Base-by-base conservation (phyloP, 2,888 invertebrate species). In the Stenodema calcarata region DNA sequence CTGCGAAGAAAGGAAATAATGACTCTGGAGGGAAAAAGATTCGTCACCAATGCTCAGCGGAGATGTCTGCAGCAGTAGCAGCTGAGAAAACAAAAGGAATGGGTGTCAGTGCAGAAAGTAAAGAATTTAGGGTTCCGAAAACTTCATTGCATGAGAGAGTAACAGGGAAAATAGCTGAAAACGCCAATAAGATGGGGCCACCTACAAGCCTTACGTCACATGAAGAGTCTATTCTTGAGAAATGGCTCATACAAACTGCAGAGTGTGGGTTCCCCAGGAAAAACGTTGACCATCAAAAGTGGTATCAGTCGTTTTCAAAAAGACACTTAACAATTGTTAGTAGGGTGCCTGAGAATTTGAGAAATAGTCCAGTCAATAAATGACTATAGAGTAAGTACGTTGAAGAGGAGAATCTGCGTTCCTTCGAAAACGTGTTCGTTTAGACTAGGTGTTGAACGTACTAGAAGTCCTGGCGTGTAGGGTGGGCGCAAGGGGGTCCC, bases 201-300 rank as follows among this genome's bases (percentile, higher is more conserved):
- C 14, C 76, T 42, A 42, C 76, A n/a, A 35, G 9, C 44, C 76
- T 76, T 35, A 76, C 76, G 14, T 18, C 35, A 76, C 41, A 76
- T 16, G 76, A 76, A 76, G 76, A 76, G 41, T 12, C 12, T n/a
- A 30, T 42, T 76, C 44, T 76, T 3, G 41, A 76, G n/a, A 41
- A 35, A 18, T 35, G 76, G 76, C 41, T 76, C 41, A 23, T 76
- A 18, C n/a, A 76, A 76, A 35, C 76, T 12, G 76, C 76, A 11
- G 18, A 76, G 44, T 76, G 76, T 35, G 76, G 76, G 44, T 76
- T 76, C 44, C 76, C 76, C 23, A 35, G 76, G 18, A 76, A 76
- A 76, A 76, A 76, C 30, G 6, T 11, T 42, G 41, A 76, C 41
- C 76, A 35, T 9, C 76, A 76, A 35, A 41, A 11, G 12, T 76